A percentile compares a stretch with the other conserved stretches of the same genome.
Conservation (phyloP, 1,140 invertebrate species). For the Magallana ariakensis region DNA sequence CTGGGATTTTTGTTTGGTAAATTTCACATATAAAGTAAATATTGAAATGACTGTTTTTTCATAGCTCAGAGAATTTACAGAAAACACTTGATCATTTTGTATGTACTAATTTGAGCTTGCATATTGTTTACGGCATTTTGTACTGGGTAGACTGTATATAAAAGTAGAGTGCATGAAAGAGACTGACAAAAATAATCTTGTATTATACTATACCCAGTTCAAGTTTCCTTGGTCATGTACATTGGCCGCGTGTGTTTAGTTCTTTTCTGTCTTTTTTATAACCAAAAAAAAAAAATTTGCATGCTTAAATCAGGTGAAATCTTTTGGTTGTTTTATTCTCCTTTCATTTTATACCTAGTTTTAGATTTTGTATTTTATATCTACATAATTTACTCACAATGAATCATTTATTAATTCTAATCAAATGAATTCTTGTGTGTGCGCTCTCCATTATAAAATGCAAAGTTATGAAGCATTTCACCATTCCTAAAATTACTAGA, state of each 20-base stretch:
- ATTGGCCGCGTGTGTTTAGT: not conserved
- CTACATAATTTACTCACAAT: conserved; percentile 15
- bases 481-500: conserved; percentile 3
- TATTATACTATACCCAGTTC: not conserved
- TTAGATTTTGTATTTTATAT: conserved; percentile 13
- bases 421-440: conserved; percentile 28
- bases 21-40: no score
- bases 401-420: not conserved
- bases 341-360: conserved; percentile 23
- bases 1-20: no score
- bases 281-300: conserved; percentile 15
- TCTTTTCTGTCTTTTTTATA: conserved; percentile 31
- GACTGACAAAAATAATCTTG: not conserved
- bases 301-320: conserved; percentile 17
- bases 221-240: conserved; percentile 4
- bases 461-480: conserved; percentile 15
- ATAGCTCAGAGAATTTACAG: no score
- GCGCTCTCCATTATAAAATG: conserved; percentile 12
- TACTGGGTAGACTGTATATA: conserved; percentile 17
- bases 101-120: conserved; percentile 27
- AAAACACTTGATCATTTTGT: not conserved
- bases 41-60: no score
- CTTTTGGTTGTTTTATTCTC: not conserved
- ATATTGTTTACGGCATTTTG: conserved; percentile 25
- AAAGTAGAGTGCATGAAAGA: conserved; percentile 13